A percentile compares a stretch with the other conserved stretches of the same genome.
These are phyloP conservation scores for Yponomeuta malinellus DNA, from an alignment of 2,888 invertebrate species.

Conservation along the genomic window DNA sequence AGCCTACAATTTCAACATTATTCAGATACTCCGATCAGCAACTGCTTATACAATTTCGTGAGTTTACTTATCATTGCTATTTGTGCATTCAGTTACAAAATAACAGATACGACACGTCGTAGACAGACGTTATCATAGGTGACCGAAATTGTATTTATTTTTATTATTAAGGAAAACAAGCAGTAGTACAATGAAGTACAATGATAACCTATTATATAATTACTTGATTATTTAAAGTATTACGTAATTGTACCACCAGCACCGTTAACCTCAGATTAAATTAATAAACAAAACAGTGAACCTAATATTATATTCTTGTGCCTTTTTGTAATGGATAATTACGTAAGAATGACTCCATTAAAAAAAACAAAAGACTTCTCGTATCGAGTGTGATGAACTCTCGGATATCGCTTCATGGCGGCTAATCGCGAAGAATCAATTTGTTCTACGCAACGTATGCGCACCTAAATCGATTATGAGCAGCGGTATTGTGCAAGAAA, in stretches of 20 bases:
- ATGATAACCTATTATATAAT: too few species aligned
- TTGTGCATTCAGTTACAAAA: conserved; percentile 1
- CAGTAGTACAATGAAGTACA: too few species aligned
- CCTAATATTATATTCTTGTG: too few species aligned
- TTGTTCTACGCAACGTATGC: conserved; percentile 49
- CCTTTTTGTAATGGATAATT: neutral
- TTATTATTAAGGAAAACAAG: too few species aligned
- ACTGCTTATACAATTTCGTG: conserved; percentile 17
- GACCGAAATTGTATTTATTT: neutral
- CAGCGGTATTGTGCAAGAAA: neutral
- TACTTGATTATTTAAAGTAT: too few species aligned
- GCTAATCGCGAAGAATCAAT: conserved; percentile 39
- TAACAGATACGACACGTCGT: conserved; percentile 3
- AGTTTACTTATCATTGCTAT: neutral
- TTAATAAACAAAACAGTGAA: too few species aligned
- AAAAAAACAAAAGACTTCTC: conserved; percentile 13
- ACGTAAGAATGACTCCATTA: neutral
- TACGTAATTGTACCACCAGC: too few species aligned
- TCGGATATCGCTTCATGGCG: conserved; percentile 16
- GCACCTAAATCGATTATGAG: conserved; percentile 48
- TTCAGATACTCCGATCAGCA: conserved; percentile 25
- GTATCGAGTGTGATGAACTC: conserved; percentile 34
- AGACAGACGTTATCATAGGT: conserved; percentile 2
- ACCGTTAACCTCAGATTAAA: too few species aligned
- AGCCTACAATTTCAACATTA: conserved; percentile 26